Base-by-base conservation (phyloP, 2,113 vertebrate species). In the Himantopus leucocephalus region DNA sequence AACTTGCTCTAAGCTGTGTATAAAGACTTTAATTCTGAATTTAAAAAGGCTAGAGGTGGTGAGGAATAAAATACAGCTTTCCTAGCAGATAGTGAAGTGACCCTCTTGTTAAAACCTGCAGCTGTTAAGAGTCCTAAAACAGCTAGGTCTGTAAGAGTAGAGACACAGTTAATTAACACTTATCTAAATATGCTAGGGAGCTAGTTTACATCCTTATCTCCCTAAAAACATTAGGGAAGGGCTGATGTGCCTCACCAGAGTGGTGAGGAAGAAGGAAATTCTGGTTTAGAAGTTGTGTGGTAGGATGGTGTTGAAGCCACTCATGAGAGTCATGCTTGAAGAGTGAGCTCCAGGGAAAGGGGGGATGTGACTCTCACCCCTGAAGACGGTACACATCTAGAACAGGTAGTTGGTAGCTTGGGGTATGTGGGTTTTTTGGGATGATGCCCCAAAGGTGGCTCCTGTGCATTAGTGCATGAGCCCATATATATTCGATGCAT, bases 381-480 rank as follows among this genome's bases (percentile, higher is more conserved):
- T 23, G 17, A 47, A 23, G 30, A 16, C 17, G 12, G 29, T 17
- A 5, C 39, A 55, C 59, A 53, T 55, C 45, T 48, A 30, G 45
- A 47, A 20, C 17, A 32, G 30, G 27, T 16, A 14, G 34, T 43
- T 34, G 32, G 29, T 50, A 27, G 41, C 35, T 68, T 50, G 9
- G 34, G 39, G 27, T 10, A 9, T 6, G 26, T 50, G n/a, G 35
- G 35, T 15, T 30, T 76, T 37, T 26, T 12, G 45, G 52, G 59
- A 14, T 78, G 47, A 15, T 55, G 26, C 7, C 39, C 59, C 48
- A 43, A 53, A 80, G 12, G 21, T 3, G 43, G 20, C 27, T 9
- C 0, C 0, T 76, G 30, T 26, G 34, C 26, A 3, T 45, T 80
- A 8, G 21, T n/a, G n/a, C 19, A 41, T 60, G 29, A 62, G 62